phyloP scores from a whole-genome alignment of 1,140 invertebrate species.

The Fopius arisanus region DNA sequence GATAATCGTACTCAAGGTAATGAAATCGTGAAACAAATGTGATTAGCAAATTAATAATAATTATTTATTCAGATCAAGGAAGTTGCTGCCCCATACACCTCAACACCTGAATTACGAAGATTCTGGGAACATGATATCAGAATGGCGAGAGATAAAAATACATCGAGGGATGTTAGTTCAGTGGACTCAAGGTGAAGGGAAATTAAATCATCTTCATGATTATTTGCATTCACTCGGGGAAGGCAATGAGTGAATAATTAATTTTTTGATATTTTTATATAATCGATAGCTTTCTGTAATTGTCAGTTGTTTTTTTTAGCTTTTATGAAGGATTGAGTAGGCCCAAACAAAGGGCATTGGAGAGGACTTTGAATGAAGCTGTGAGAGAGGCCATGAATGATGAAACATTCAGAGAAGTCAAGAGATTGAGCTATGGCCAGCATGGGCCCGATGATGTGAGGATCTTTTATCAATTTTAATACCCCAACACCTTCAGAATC shows the following conservation, averaged over 20 bases:
- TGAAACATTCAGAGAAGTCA: conserved; percentile 74
- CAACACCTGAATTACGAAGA: conserved; percentile 74
- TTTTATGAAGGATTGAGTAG: conserved; percentile 55
- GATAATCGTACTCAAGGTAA: conserved; percentile 79
- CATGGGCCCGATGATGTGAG: conserved; percentile 72
- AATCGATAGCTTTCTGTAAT: too few relatives aligned
- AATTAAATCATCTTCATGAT: too few relatives aligned
- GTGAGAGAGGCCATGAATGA: conserved; percentile 74
- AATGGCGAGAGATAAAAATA: conserved; percentile 71
- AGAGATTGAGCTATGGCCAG: conserved; percentile 74
- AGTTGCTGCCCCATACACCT: conserved; percentile 82
- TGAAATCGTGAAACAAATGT: conserved; percentile 11
- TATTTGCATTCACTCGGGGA: too few relatives aligned
- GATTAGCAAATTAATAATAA: neutral
- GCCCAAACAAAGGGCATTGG: conserved; percentile 51
- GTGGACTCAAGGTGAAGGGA: conserved; percentile 51
- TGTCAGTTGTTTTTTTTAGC: conserved; percentile 32
- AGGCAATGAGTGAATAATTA: too few relatives aligned
- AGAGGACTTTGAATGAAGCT: conserved; percentile 67
- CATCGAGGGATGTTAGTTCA: conserved; percentile 55
- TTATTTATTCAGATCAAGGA: conserved; percentile 75
- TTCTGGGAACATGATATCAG: conserved; percentile 86
- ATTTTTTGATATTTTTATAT: too few relatives aligned
- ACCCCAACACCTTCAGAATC: neutral
- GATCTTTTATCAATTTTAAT: neutral